A percentile compares a stretch with the other conserved stretches of the same genome.
phyloP scores from a whole-genome alignment of 2,113 vertebrate species.

The Ceyx margarethae region DNA sequence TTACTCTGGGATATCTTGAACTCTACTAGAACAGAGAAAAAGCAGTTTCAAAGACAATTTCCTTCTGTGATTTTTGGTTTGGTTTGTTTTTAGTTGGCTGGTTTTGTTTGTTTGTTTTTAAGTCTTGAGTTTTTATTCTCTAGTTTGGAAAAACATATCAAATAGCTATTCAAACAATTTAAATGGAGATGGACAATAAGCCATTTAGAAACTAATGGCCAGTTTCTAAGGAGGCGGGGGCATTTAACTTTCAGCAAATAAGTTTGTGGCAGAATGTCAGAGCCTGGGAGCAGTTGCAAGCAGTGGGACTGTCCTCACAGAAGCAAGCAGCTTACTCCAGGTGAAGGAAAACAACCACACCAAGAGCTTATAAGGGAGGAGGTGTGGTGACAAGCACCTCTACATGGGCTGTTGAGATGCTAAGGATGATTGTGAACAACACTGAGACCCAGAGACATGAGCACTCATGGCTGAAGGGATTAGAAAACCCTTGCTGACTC shows the following conservation, averaged over 20 bases:
- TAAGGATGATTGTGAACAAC: background rate
- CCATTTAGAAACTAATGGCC: background rate
- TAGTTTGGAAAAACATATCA: background rate
- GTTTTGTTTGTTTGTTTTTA: background rate
- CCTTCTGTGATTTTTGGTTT: background rate
- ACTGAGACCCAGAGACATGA: background rate
- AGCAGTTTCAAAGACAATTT: background rate
- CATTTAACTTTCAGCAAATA: background rate
- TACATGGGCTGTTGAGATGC: background rate
- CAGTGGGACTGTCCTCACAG: background rate
- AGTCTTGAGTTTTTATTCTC: background rate
- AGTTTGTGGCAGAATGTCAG: background rate
- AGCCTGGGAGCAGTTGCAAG: background rate
- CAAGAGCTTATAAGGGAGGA: background rate
- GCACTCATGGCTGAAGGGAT: background rate
- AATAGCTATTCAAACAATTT: background rate
- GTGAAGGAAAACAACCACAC: background rate
- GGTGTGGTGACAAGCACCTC: background rate
- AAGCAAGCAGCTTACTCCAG: fast-evolving
- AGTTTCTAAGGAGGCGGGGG: background rate
- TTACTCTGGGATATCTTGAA: background rate
- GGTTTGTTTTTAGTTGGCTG: no score
- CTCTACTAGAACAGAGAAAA: background rate
- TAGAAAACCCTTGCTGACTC: background rate
- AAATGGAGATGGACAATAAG: background rate